Conservation (phyloP, 2,888 invertebrate species). For the Tortrix viridana region DNA sequence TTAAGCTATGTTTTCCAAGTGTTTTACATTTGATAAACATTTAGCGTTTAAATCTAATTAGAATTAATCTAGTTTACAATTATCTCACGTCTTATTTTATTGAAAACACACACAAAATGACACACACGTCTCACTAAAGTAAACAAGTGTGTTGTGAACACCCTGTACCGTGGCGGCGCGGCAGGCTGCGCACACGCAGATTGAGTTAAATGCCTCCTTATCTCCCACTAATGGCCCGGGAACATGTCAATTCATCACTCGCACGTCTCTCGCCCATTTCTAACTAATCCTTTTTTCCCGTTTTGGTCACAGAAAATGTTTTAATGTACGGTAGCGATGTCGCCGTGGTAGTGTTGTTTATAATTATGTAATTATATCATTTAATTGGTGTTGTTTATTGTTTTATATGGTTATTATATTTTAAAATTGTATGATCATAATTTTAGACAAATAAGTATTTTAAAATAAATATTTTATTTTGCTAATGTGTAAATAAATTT, state of each 20-base stretch:
- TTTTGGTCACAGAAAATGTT: conserved; percentile 35
- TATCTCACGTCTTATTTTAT: too few relatives aligned
- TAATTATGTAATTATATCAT: conserved; percentile 16
- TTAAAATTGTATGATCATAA: not conserved
- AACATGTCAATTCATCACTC: conserved; percentile 83
- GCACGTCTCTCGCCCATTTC: conserved; percentile 60
- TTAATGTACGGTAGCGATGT: conserved; percentile 36
- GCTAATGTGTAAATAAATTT: too few relatives aligned
- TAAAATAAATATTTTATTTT: too few relatives aligned
- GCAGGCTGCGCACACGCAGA: conserved; percentile 61
- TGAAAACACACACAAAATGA: too few relatives aligned
- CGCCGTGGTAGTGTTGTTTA: conserved; percentile 15
- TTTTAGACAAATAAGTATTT: too few relatives aligned
- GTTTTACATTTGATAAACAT: too few relatives aligned
- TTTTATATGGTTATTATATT: not conserved
- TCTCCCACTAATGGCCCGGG: conserved; percentile 77
- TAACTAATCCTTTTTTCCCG: conserved; percentile 57
- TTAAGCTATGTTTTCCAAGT: too few relatives aligned
- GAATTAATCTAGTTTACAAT: too few relatives aligned
- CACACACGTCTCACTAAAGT: not conserved
- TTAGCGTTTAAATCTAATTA: too few relatives aligned
- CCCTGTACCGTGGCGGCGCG: conserved; percentile 47
- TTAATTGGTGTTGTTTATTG: not conserved
- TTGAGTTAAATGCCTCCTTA: conserved; percentile 80
- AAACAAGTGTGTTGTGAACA: conserved; percentile 25